Percentiles rank a stretch among this genome's conserved stretches.
phyloP scores from a whole-genome alignment of 2,797 vertebrate species.

The Rhincodon typus region DNA sequence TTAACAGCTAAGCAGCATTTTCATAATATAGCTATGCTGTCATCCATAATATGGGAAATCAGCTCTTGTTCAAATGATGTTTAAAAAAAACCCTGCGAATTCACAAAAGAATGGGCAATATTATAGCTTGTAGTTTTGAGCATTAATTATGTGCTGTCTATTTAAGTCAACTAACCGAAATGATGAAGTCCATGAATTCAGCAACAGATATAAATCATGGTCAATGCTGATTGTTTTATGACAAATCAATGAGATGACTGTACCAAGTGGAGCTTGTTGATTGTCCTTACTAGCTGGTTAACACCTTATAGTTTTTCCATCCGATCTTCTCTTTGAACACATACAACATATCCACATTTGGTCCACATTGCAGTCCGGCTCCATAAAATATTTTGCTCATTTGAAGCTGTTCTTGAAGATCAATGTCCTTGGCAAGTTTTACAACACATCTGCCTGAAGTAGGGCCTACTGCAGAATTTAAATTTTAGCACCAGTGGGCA shows the following conservation, averaged over 20 bases:
- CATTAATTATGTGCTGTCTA: background rate
- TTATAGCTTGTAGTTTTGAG: background rate
- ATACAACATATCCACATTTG: conserved; percentile 43
- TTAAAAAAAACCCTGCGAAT: background rate
- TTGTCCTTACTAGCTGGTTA: conserved; percentile 5
- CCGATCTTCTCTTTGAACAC: conserved; percentile 15
- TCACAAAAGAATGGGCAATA: conserved; percentile 24
- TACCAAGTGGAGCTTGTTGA: background rate
- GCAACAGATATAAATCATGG: conserved; percentile 1
- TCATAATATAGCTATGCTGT: conserved; percentile 24
- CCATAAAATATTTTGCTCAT: background rate
- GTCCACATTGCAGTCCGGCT: conserved; percentile 12
- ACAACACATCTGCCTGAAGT: conserved; percentile 99
- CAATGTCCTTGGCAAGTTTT: conserved; percentile 97
- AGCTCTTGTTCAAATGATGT: conserved; percentile 1
- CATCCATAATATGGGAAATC: background rate
- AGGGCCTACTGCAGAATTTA: conserved; percentile 94
- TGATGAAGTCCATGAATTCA: conserved; percentile 2
- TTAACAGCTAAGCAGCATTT: conserved; percentile 19
- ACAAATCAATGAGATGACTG: conserved; percentile 5
- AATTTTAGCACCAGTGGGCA: conserved; percentile 98
- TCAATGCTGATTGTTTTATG: background rate
- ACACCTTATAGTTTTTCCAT: background rate
- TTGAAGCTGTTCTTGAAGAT: conserved; percentile 39
- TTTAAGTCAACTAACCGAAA: background rate